Base-by-base conservation (phyloP, 2,113 vertebrate species). In the Perccottus glenii region DNA sequence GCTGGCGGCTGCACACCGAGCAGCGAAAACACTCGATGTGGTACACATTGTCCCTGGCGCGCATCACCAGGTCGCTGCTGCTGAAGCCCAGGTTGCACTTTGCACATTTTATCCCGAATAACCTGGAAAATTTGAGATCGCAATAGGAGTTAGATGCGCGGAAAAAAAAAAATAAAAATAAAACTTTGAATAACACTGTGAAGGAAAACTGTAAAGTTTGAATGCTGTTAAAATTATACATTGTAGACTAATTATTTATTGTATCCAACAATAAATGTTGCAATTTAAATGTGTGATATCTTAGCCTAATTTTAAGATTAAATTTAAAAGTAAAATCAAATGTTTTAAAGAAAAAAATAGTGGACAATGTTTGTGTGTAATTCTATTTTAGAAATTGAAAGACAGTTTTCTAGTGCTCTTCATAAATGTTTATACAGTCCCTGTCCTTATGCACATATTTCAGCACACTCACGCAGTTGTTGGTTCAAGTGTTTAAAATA, bases 11-110 rank as follows among this genome's bases (percentile, higher is more conserved):
- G 91, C 97, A 99, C 83, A 94, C 93, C 3, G 95, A 93, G 86
- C 97, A 98, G 73, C 96, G 94, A 85, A 99, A 99, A 85, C 96
- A 99, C 83, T 97, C 95, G 75, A 96, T 93, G 92, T 98, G 96
- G 84, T 97, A 98, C 67, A 98, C 94, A 64, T 93, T 92, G 83
- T 94, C 94, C 67, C 95, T 92, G 51, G 96, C 95, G 65, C 95
- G 89, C 96, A 98, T 98, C 85, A 98, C 96, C 84, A 96, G 82
- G 68, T 98, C 96, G 63, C 93, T 95, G 92, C 95, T 96, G 89
- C 93, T 94, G 91, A 98, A 95, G 46, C 93, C 93, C 77, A 93
- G 91, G 82, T 92, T 93, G 85, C 97, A 99, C 89, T 95, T 93
- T 19, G 95, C 94, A 75, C 97, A 99, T 86, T 96, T 97, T 77